These are phyloP conservation scores for Zaprionus camerounensis DNA, from an alignment of 1,140 invertebrate genomes.

Conservation along the genomic window DNA sequence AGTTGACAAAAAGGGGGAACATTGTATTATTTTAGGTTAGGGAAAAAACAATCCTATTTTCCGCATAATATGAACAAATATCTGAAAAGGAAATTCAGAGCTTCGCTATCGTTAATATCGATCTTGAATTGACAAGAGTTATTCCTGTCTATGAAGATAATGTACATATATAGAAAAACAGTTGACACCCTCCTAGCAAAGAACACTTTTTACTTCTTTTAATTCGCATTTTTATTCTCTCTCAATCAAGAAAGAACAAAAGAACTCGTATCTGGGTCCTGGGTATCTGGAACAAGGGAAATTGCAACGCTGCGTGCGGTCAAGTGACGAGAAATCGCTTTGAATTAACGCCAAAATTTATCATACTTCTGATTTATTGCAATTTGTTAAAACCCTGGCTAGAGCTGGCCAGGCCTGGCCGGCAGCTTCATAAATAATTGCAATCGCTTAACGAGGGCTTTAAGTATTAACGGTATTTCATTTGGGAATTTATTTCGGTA, in stretches of 20 bases:
- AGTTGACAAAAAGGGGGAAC: background rate
- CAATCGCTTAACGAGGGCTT: constrained; percentile 31
- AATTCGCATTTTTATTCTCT: background rate
- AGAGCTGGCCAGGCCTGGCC: background rate
- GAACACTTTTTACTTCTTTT: background rate
- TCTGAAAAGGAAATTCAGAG: background rate
- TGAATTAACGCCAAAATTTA: constrained; percentile 41
- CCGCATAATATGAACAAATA: background rate
- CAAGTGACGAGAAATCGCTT: constrained; percentile 36
- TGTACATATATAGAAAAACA: too few species aligned
- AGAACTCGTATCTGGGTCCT: constrained; percentile 1
- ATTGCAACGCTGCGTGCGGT: constrained; percentile 36
- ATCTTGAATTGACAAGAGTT: background rate
- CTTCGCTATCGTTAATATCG: background rate
- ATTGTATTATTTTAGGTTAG: background rate
- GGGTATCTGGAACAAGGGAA: constrained; percentile 3
- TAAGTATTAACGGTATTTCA: constrained; percentile 30
- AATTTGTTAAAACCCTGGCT: constrained; percentile 31
- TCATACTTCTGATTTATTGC: constrained; percentile 44
- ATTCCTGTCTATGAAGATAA: background rate
- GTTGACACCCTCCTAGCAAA: too few species aligned
- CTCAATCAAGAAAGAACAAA: background rate
- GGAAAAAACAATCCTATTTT: background rate
- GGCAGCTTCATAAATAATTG: constrained; percentile 30
- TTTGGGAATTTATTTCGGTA: constrained; percentile 30